Evolutionary conservation across 2,888 invertebrate genomes (phyloP).

Genomic region (Malthinus seriepunctatus): DNA sequence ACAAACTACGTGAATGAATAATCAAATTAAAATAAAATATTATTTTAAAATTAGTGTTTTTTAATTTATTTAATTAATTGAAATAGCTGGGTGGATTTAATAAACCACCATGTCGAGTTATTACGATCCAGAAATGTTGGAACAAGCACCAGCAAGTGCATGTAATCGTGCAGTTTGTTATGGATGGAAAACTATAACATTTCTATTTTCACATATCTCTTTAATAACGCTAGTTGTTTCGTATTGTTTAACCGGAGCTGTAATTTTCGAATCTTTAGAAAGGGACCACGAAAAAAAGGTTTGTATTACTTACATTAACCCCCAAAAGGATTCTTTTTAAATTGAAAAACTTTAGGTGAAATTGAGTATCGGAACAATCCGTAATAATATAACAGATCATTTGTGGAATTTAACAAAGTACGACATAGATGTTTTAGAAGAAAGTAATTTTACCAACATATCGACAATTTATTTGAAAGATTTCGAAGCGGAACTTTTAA

Average conservation of each 20-base stretch:
- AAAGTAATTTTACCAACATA: conserved; percentile 78
- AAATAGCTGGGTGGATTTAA: background rate
- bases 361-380: conserved; percentile 70
- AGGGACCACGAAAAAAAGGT: conserved; percentile 75
- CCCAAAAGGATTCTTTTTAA: background rate
- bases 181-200: conserved; percentile 80
- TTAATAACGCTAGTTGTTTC: conserved; percentile 86
- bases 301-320: conserved; percentile 36
- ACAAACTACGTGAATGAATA: background rate
- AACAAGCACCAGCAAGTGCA: conserved; percentile 48
- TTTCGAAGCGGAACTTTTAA: conserved; percentile 74
- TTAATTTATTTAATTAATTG: background rate
- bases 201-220: conserved; percentile 86
- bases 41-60: background rate
- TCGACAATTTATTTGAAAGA: conserved; percentile 62
- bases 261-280: conserved; percentile 80
- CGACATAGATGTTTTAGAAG: conserved; percentile 67
- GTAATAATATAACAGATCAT: conserved; percentile 75
- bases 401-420: conserved; percentile 75
- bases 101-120: conserved; percentile 43
- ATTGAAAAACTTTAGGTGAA: conserved; percentile 66
- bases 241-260: conserved; percentile 87
- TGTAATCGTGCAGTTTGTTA: conserved; percentile 66
- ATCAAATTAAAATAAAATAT: conserved; percentile 6
- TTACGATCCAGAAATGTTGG: conserved; percentile 47